Evolutionary conservation across 2,888 invertebrate genomes (phyloP).

Genomic region (Plusia festucae): DNA sequence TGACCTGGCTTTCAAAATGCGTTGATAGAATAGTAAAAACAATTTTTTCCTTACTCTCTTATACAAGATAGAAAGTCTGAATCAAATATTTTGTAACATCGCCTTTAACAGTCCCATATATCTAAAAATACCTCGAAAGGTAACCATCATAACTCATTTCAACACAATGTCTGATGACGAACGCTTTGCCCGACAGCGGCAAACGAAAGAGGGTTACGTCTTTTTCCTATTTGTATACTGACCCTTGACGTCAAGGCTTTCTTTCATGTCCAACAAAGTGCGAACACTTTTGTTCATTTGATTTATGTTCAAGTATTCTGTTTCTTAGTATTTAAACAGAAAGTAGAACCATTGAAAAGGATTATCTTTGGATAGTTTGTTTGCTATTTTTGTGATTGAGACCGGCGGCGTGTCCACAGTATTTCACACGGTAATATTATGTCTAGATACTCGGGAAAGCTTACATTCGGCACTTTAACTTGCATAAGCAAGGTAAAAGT

Average conservation of each 20-base stretch:
- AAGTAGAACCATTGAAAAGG: neutral
- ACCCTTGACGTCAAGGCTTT: conserved; percentile 13
- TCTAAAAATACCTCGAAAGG: conserved; percentile 1
- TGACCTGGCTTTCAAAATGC: too few species aligned
- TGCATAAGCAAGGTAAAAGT: neutral
- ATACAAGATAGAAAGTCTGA: neutral
- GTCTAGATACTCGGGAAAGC: neutral
- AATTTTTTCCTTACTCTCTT: too few species aligned
- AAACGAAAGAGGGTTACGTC: conserved; percentile 3
- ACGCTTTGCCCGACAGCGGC: conserved; percentile 3
- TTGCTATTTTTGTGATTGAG: neutral
- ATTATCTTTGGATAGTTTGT: neutral
- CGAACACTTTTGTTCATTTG: conserved; percentile 1
- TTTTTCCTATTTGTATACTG: conserved; percentile 10
- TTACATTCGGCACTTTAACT: neutral
- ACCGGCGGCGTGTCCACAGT: neutral
- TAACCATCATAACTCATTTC: conserved; percentile 3
- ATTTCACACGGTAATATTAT: neutral
- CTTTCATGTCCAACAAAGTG: conserved; percentile 10
- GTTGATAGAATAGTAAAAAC: too few species aligned
- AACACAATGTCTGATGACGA: conserved; percentile 5
- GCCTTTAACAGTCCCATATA: conserved; percentile 1
- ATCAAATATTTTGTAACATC: neutral
- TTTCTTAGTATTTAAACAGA: conserved; percentile 1
- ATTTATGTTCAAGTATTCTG: neutral